Evolutionary conservation across 2,888 invertebrate species (phyloP).

Genomic region (Hirtodrosophila alboralis): DNA sequence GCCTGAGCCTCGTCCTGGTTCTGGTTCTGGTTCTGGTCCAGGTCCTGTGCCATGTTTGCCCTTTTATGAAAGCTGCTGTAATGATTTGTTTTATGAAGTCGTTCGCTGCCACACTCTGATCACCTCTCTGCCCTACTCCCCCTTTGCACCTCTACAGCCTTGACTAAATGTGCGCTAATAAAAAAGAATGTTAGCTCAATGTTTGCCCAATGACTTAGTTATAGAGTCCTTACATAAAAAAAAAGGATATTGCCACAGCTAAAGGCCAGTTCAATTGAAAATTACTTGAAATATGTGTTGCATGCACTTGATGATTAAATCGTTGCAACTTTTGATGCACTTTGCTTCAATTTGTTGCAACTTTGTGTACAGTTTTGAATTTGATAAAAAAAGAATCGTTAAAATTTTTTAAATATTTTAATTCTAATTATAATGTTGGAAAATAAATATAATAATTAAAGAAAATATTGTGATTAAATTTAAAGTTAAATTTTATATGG

Average conservation of each 20-base stretch:
- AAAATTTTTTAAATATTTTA: too few species aligned
- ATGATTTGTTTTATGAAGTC: constrained; percentile 76
- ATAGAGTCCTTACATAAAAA: constrained; percentile 46
- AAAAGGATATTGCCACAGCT: constrained; percentile 23
- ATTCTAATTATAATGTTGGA: too few species aligned
- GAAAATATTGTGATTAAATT: too few species aligned
- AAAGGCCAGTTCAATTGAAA: neutral
- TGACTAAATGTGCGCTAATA: constrained; percentile 9
- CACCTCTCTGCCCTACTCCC: neutral
- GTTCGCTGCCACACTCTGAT: constrained; percentile 25
- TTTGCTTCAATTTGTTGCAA: constrained; percentile 4
- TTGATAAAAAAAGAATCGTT: too few species aligned
- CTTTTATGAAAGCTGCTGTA: constrained; percentile 74
- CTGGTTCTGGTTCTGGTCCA: too few species aligned
- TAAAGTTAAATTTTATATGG: too few species aligned
- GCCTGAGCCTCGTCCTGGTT: constrained; percentile 4
- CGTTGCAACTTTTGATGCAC: constrained; percentile 28
- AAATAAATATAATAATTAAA: too few species aligned
- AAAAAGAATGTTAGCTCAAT: constrained; percentile 13
- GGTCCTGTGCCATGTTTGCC: constrained; percentile 37
- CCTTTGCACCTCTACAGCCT: neutral
- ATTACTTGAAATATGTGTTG: constrained; percentile 14
- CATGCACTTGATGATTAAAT: constrained; percentile 33
- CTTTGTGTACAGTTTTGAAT: too few species aligned
- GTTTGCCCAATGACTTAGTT: constrained; percentile 56